Conservation (phyloP, 2,113 vertebrate species). For the Mormoops blainvillei region DNA sequence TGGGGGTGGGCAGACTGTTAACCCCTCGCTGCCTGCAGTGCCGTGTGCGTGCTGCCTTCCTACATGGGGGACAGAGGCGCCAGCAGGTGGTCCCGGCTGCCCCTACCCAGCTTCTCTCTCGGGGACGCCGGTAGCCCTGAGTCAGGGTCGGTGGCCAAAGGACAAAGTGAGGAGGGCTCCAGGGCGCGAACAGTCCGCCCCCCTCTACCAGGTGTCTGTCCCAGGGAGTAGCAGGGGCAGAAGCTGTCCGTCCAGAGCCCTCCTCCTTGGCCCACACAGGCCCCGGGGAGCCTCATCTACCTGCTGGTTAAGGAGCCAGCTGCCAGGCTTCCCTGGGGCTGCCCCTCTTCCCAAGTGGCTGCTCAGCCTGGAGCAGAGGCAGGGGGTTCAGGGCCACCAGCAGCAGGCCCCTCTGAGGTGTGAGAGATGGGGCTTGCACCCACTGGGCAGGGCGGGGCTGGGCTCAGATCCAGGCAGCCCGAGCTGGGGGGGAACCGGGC, state of each 20-base stretch:
- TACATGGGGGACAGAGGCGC: not conserved
- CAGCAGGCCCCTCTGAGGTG: not conserved
- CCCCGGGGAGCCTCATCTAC: not conserved
- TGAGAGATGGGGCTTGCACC: not conserved
- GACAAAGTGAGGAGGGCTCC: not conserved
- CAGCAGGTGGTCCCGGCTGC: not conserved
- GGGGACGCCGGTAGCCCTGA: not conserved
- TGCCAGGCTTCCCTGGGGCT: not conserved
- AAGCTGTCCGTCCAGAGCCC: not conserved
- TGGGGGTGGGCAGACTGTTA: slow-evolving; percentile 53
- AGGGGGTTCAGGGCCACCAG: not conserved
- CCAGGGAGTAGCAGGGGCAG: not conserved
- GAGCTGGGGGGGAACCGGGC: not conserved
- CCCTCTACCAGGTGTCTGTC: not conserved
- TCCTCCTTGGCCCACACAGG: too few species aligned
- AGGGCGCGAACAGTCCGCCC: not conserved
- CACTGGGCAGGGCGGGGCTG: not conserved
- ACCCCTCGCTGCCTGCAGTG: slow-evolving; percentile 52
- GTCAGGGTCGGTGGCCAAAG: not conserved
- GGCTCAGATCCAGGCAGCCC: not conserved
- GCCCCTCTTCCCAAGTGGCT: not conserved
- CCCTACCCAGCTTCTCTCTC: not conserved
- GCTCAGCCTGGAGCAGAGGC: not conserved
- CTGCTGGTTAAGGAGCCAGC: not conserved
- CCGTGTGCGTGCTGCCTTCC: not conserved